A percentile compares a stretch with the other conserved stretches of the same genome.
Conservation (phyloP, 2,797 vertebrate genomes). For the Trematomus bernacchii region DNA sequence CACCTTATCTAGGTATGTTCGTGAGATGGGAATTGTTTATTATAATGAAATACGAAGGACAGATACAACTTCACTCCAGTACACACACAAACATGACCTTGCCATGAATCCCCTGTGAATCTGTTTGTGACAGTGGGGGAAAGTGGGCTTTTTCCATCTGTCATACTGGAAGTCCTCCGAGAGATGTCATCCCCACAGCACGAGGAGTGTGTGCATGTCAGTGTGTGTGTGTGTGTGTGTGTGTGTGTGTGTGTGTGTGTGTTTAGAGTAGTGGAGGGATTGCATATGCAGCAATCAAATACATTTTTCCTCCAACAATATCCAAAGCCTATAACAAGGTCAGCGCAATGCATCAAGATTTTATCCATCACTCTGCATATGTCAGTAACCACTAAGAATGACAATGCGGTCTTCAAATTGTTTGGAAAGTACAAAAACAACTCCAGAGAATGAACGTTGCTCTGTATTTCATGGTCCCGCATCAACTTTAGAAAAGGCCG, state of each 20-base stretch:
- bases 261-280: conserved; percentile 5
- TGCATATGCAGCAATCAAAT: conserved; percentile 19
- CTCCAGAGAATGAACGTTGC: conserved; percentile 77
- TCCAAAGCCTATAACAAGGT: conserved; percentile 1
- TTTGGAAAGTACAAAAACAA: conserved; percentile 45
- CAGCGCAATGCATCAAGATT: conserved; percentile 2
- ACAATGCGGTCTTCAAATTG: conserved; percentile 62
- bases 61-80: conserved; percentile 74
- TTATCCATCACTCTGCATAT: conserved; percentile 16
- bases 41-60: conserved; percentile 37
- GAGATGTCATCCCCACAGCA: conserved; percentile 52
- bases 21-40: conserved; percentile 29
- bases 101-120: conserved; percentile 69
- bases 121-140: conserved; percentile 60
- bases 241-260: conserved; percentile 12
- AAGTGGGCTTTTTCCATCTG: conserved; percentile 77
- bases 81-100: conserved; percentile 72
- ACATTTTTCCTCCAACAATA: conserved; percentile 1
- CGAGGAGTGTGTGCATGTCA: conserved; percentile 23
- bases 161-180: conserved; percentile 70
- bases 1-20: conserved; percentile 39
- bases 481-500: conserved; percentile 78
- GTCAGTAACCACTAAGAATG: conserved; percentile 39
- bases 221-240: conserved; percentile 27
- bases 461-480: conserved; percentile 77